Percentiles rank a stretch among this genome's conserved stretches.
phyloP scores from a whole-genome alignment of 2,113 vertebrate species.

The Oncorhynchus nerka region DNA sequence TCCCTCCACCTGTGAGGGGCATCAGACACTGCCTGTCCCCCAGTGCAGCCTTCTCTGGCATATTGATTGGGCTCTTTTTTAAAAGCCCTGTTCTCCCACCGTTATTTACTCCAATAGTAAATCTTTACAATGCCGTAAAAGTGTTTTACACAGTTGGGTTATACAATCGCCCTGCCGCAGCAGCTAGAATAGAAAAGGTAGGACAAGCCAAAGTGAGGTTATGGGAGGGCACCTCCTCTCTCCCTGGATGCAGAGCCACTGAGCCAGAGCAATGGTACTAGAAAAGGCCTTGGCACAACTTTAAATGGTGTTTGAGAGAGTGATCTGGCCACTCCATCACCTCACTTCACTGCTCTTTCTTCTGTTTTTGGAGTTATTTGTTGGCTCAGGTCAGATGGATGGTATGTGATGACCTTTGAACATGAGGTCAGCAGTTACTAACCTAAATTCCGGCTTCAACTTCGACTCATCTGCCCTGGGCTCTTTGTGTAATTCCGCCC shows the following conservation, averaged over 20 bases:
- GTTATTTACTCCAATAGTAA: conserved; percentile 80
- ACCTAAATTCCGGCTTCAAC: too few species aligned
- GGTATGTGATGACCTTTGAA: neutral
- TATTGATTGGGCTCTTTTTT: conserved; percentile 76
- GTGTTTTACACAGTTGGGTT: conserved; percentile 75
- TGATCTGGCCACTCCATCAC: conserved; percentile 32
- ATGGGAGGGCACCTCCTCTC: conserved; percentile 38
- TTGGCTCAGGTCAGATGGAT: neutral
- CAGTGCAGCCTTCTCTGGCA: conserved; percentile 62
- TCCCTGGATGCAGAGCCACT: conserved; percentile 48
- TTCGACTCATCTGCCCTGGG: too few species aligned
- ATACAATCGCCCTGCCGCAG: conserved; percentile 62
- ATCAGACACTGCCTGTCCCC: conserved; percentile 58
- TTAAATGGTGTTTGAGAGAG: conserved; percentile 54
- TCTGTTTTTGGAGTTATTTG: neutral
- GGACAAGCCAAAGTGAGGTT: conserved; percentile 9
- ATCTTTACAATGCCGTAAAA: conserved; percentile 81
- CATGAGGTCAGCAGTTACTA: too few species aligned
- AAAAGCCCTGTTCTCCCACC: conserved; percentile 72
- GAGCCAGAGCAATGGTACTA: conserved; percentile 46
- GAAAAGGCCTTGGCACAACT: conserved; percentile 53
- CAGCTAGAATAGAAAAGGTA: conserved; percentile 46
- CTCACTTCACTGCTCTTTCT: neutral
- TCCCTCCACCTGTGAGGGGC: conserved; percentile 40
- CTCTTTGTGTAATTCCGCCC: too few species aligned